These are phyloP conservation scores for Myotis lucifugus DNA, from an alignment of 2,113 vertebrate species.

Conservation along the genomic window DNA sequence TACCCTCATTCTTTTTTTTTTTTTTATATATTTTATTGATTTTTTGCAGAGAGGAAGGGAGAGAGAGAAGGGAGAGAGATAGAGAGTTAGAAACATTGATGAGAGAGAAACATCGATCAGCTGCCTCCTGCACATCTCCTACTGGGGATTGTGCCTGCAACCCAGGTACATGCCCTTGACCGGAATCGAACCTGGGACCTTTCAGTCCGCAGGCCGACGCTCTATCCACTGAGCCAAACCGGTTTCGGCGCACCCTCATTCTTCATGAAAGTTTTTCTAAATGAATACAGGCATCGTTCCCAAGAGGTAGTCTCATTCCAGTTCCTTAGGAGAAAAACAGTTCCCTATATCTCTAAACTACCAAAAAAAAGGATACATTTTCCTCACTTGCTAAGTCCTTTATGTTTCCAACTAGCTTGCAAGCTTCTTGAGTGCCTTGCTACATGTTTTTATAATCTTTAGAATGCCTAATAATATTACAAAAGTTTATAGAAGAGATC, in stretches of 20 bases:
- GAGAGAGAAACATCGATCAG: no score
- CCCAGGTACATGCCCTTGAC: no score
- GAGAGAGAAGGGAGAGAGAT: no score
- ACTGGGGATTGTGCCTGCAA: no score
- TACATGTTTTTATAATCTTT: background rate
- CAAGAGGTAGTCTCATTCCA: background rate
- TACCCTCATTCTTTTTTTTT: background rate
- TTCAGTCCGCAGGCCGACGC: no score
- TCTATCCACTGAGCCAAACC: no score
- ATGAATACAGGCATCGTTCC: background rate
- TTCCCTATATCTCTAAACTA: background rate
- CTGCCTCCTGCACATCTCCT: no score
- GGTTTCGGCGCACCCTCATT: background rate
- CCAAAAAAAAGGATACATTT: background rate
- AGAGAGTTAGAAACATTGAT: no score
- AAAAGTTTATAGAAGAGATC: constrained; percentile 20
- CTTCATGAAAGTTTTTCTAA: background rate
- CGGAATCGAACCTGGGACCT: no score
- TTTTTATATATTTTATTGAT: no score
- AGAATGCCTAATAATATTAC: background rate
- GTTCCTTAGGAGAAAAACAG: background rate
- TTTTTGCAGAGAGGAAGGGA: no score
- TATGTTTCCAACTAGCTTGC: background rate
- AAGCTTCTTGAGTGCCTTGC: background rate
- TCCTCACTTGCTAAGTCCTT: constrained; percentile 12